Base-by-base conservation (phyloP, 2,113 vertebrate species). In the Gambusia affinis region DNA sequence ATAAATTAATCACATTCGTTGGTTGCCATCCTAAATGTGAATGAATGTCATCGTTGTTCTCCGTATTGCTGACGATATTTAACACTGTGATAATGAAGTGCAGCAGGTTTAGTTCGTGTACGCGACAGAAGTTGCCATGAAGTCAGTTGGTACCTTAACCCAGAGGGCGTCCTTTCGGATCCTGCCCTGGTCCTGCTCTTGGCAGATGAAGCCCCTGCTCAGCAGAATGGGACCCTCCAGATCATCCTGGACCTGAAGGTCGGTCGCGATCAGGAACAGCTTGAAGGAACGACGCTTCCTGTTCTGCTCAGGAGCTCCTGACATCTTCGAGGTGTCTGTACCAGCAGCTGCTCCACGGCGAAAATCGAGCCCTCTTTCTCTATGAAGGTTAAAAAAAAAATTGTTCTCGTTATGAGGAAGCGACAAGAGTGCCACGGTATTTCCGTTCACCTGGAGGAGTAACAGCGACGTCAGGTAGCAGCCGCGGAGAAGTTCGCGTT, bases 141-240 rank as follows among this genome's bases (percentile, higher is more conserved):
- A 47, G 44, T 47, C 17, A 17, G 44, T 57, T 19, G 29, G 11
- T 91, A 95, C 95, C 92, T 95, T 95, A 1, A 95, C 91, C 92
- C 92, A 94, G 0, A 84, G 22, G 17, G 44, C 29, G 11, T 95
- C 93, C 8, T 69, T 82, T 63, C 79, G 78, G 70, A 17, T 84
- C 30, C n/a, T 79, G 30, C 65, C 78, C 11, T 8, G 39, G 1
- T 94, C 93, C 30, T 92, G 94, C 64, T 93, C 91, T 68, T 82
- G 85, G 65, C 95, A 95, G 10, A 95, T 66, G 30, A 81, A 90
- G 60, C 95, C 95, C 85, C 91, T 87, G 63, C 79, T 86, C 30
- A 95, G 86, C 15, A 82, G 71, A 68, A 95, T 92, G 91, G 91
- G 79, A 30, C 92, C 92, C 7, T 95, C 94, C 94, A 93, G 70